phyloP scores from a whole-genome alignment of 2,113 vertebrate genomes.

The Ceyx cyanopectus region DNA sequence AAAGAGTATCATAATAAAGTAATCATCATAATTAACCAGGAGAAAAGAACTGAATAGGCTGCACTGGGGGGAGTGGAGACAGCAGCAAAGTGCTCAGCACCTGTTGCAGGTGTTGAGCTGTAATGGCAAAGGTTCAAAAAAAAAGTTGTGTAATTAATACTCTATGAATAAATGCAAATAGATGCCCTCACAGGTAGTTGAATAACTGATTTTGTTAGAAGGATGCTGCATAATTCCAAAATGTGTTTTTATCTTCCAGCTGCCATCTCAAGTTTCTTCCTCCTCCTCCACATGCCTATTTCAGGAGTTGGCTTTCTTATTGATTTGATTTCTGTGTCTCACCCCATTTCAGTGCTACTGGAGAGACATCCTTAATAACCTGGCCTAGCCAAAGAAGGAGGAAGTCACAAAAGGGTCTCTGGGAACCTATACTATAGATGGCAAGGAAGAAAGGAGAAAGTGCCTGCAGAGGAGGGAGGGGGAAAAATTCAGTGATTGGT shows the following conservation, averaged over 20 bases:
- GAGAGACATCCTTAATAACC: neutral
- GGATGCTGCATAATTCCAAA: neutral
- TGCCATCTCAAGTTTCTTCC: neutral
- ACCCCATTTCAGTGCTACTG: neutral
- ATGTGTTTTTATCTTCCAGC: neutral
- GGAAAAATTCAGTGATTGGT: neutral
- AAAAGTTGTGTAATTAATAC: slow-evolving; percentile 35
- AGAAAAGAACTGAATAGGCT: slow-evolving; percentile 26
- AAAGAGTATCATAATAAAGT: slow-evolving; percentile 30
- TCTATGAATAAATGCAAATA: slow-evolving; percentile 50
- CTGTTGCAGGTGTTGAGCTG: slow-evolving; percentile 38
- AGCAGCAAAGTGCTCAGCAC: neutral
- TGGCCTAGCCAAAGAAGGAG: neutral
- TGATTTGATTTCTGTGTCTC: accelerated
- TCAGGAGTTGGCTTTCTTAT: neutral
- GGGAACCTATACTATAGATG: neutral
- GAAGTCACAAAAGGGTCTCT: neutral
- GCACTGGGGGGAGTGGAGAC: neutral
- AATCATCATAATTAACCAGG: slow-evolving; percentile 52
- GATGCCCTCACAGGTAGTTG: slow-evolving; percentile 16
- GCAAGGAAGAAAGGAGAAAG: neutral
- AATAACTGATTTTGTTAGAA: slow-evolving; percentile 41
- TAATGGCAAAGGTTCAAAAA: slow-evolving; percentile 17
- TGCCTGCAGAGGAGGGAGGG: neutral
- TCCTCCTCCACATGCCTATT: neutral